Evolutionary conservation across 2,797 vertebrate genomes (phyloP), one percentile per base, ranked within the genome.

Genomic region (Pseudotriccus pelzelni): DNA sequence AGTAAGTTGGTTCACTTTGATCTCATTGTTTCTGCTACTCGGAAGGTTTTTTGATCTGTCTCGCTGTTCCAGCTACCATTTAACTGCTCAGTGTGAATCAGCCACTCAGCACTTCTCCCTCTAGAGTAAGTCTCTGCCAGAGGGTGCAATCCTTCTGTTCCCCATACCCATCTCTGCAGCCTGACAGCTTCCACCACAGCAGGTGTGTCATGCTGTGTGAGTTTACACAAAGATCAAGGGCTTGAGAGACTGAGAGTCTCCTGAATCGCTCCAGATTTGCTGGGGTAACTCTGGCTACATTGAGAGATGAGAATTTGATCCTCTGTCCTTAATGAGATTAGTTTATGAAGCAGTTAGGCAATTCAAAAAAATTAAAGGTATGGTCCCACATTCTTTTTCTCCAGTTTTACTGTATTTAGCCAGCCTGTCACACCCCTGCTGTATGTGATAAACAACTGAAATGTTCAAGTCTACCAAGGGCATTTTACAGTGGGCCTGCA

Each of bases 391-490:
- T 92, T 89, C 37, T 74, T 87, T 73, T 80, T 46, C 41, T 77
- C 50, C 28, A 53, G 21, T 60, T 95, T 92, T 87, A 95, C 90
- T 92, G 56, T 80, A 92, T 92, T 94, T 92, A 95, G 90, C 34
- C 90, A 94, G 74, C 44, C 81, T 92, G 81, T 90, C 90, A 73
- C 74, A 93, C 49, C 1, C 0, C 3, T 18, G 44, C 30, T 63
- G 15, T 53, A 82, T 50, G 55, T 74, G 86, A 95, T 87, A 92
- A 96, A 93, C 52, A 95, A 73, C 67, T 52, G 14, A 84, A 91
- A 76, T 59, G 59, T 82, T 74, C 22, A 3, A 43, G 44, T 46
- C 49, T 52, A 67, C 60, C 32, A 64, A 82, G 36, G 37, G 47
- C 60, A 84, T 77, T 93, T 95, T 64, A 37, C 12, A 79, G 36